Conservation (phyloP, 2,888 invertebrate genomes). For the Caenorhabditis auriculariae region DNA sequence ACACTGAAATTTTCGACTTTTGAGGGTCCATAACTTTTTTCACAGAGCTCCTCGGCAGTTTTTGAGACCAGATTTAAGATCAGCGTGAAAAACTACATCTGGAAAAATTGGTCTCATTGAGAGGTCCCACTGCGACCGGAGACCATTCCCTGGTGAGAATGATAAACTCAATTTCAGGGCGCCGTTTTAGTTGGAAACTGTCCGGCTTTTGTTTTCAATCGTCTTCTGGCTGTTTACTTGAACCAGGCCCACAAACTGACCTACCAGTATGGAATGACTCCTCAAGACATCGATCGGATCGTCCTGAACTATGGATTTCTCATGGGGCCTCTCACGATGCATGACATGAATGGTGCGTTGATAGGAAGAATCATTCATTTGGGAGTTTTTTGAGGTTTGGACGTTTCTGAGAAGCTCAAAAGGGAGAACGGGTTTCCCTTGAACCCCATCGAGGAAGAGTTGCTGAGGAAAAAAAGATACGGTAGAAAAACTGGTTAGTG, state of each 20-base stretch:
- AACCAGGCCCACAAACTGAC: slow-evolving; percentile 31
- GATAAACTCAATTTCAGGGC: slow-evolving; percentile 16
- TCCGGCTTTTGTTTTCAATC: slow-evolving; percentile 51
- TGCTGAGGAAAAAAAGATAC: slow-evolving; percentile 31
- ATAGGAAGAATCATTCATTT: too few relatives aligned
- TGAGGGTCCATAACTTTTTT: too few relatives aligned
- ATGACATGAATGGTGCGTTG: slow-evolving; percentile 50
- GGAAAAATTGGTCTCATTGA: too few relatives aligned
- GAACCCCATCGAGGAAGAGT: slow-evolving; percentile 27
- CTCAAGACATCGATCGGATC: slow-evolving; percentile 39
- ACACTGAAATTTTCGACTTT: too few relatives aligned
- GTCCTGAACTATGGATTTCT: slow-evolving; percentile 39
- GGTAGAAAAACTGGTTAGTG: slow-evolving; percentile 46
- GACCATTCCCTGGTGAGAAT: too few relatives aligned
- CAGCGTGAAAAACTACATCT: too few relatives aligned
- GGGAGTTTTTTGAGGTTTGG: slow-evolving; percentile 31
- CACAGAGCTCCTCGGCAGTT: too few relatives aligned
- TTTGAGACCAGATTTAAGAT: too few relatives aligned
- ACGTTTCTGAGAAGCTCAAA: slow-evolving; percentile 42
- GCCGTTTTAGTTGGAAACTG: slow-evolving; percentile 51
- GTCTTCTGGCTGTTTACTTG: slow-evolving; percentile 39
- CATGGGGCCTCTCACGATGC: slow-evolving; percentile 51
- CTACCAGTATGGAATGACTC: slow-evolving; percentile 32
- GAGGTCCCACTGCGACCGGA: too few relatives aligned
- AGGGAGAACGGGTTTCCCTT: slow-evolving; percentile 32